Conservation (phyloP, 1,140 invertebrate species). For the Musca vetustissima region DNA sequence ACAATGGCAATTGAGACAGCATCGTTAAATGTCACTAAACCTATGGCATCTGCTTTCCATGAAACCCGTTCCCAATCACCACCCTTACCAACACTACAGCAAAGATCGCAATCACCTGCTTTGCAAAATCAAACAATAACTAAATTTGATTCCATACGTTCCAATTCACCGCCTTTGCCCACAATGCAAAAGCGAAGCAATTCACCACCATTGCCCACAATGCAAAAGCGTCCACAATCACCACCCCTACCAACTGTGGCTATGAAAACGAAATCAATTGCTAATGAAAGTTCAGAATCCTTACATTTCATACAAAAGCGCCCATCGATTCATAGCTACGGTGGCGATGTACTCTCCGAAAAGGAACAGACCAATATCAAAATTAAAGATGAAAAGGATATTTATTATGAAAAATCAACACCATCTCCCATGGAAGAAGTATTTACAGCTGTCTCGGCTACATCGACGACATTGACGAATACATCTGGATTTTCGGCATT, state of each 20-base stretch:
- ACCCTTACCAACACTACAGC: neutral
- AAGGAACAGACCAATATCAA: constrained; percentile 44
- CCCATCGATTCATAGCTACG: constrained; percentile 9
- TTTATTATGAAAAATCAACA: constrained; percentile 23
- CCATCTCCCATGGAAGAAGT: constrained; percentile 26
- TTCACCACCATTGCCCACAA: neutral
- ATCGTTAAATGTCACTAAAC: neutral
- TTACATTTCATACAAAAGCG: constrained; percentile 10
- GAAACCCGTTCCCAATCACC: neutral
- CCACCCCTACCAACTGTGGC: neutral
- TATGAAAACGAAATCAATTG: too few species aligned
- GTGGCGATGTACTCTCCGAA: constrained; percentile 34
- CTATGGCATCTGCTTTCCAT: too few species aligned
- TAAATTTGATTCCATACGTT: neutral
- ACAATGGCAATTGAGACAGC: constrained; percentile 15
- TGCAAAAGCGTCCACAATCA: constrained; percentile 12
- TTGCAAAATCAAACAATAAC: too few species aligned
- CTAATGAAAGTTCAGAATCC: too few species aligned
- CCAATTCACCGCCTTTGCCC: constrained; percentile 24
- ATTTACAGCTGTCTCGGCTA: constrained; percentile 6
- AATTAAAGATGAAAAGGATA: constrained; percentile 46
- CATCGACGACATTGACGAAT: constrained; percentile 9
- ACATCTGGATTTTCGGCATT: constrained; percentile 4
- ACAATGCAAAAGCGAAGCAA: constrained; percentile 11
- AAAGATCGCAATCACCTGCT: neutral